Percentiles rank a stretch among this genome's conserved stretches.
These are phyloP conservation scores for Trichonephila clavipes DNA, from an alignment of 1,140 invertebrate genomes.

Conservation along the genomic window DNA sequence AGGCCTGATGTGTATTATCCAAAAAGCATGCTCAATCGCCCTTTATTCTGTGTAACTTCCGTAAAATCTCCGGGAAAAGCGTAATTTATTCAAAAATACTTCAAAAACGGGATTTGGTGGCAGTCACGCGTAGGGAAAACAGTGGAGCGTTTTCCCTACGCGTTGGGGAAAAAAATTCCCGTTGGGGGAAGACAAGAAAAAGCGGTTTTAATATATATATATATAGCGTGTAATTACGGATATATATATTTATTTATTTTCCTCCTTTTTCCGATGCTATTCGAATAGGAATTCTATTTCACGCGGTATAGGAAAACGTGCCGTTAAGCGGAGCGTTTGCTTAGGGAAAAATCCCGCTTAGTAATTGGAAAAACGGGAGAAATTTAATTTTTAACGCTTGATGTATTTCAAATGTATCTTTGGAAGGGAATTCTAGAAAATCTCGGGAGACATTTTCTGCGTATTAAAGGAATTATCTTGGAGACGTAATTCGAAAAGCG, in stretches of 20 bases:
- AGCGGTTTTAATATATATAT: background rate
- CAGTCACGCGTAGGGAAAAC: background rate
- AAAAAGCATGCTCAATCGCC: background rate
- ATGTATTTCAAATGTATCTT: constrained; percentile 7
- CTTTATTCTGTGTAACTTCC: constrained; percentile 1
- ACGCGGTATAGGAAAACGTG: constrained; percentile 4
- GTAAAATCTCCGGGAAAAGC: background rate
- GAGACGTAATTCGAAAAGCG: constrained; percentile 5
- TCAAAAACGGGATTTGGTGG: background rate
- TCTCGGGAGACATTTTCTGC: constrained; percentile 18
- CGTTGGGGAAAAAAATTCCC: background rate
- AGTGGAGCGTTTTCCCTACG: background rate
- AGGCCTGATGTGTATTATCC: background rate
- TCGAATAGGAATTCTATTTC: constrained; percentile 15
- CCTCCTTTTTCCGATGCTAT: constrained; percentile 14
- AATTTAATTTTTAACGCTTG: constrained; percentile 33
- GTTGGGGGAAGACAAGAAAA: background rate
- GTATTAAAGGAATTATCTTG: constrained; percentile 30
- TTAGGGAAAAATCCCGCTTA: background rate
- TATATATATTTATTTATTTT: background rate
- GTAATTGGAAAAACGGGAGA: constrained; percentile 40
- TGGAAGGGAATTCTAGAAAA: constrained; percentile 3
- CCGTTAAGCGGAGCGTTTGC: constrained; percentile 25
- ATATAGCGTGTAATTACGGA: constrained; percentile 13
- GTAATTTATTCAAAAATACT: constrained; percentile 25